Percentiles rank a stretch among this genome's conserved stretches.
These are phyloP conservation scores for Apis florea DNA, from an alignment of 1,140 invertebrate species.

Conservation along the genomic window DNA sequence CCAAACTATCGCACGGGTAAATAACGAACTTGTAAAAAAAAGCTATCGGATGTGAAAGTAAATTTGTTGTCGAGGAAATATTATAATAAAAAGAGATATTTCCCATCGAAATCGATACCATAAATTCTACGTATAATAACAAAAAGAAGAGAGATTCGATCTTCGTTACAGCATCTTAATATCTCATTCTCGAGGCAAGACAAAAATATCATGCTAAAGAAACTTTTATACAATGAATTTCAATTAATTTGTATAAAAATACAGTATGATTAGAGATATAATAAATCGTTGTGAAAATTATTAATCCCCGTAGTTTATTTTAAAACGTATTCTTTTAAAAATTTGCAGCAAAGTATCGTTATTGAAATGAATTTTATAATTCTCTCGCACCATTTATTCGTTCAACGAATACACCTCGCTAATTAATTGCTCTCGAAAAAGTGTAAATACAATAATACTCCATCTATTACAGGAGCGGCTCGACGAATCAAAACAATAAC, in stretches of 20 bases:
- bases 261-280: too few species aligned
- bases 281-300: too few species aligned
- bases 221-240: background rate
- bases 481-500: background rate
- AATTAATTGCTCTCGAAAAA: too few species aligned
- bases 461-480: background rate
- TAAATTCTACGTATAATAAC: background rate
- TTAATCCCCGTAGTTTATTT: too few species aligned
- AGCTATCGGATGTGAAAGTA: background rate
- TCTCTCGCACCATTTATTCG: too few species aligned
- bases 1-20: slow-evolving; percentile 9
- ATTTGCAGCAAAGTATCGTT: too few species aligned
- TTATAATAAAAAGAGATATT: background rate
- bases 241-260: too few species aligned
- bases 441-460: too few species aligned
- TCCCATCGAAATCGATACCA: background rate
- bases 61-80: background rate
- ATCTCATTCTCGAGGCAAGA: background rate
- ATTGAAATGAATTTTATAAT: too few species aligned
- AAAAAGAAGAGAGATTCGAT: background rate
- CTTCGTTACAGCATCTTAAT: background rate
- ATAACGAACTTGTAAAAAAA: background rate
- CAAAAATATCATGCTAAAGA: background rate
- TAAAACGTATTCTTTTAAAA: too few species aligned
- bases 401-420: too few species aligned